Percentiles rank a stretch among this genome's conserved stretches.
Evolutionary conservation across 2,113 vertebrate genomes (phyloP).

Genomic region (Embiotoca jacksoni): DNA sequence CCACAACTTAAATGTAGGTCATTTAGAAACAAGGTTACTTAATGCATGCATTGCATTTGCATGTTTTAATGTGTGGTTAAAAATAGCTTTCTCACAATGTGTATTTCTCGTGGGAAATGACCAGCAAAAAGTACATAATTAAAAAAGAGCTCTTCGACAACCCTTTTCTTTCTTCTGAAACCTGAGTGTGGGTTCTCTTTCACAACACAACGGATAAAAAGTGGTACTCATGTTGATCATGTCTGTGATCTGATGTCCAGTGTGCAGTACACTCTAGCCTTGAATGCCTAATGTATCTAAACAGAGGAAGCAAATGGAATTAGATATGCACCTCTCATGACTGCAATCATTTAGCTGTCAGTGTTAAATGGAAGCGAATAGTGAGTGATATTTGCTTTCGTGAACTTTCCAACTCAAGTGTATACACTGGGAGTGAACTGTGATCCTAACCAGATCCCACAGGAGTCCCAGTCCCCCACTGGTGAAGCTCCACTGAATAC

Average conservation of each 20-base stretch:
- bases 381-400: constrained; percentile 73
- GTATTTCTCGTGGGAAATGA: constrained; percentile 18
- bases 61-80: constrained; percentile 24
- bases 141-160: background rate
- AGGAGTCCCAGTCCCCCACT: constrained; percentile 73
- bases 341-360: constrained; percentile 67
- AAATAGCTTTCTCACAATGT: constrained; percentile 9
- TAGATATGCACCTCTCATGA: constrained; percentile 45
- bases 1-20: constrained; percentile 11
- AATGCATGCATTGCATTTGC: constrained; percentile 8
- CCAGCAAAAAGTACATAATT: constrained; percentile 31
- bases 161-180: constrained; percentile 1
- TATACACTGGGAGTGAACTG: constrained; percentile 75
- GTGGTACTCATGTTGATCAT: background rate
- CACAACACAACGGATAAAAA: background rate
- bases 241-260: constrained; percentile 14
- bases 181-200: background rate
- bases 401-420: constrained; percentile 72
- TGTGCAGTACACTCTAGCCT: background rate
- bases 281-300: constrained; percentile 12
- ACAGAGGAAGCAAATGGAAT: constrained; percentile 14
- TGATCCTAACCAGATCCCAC: constrained; percentile 80
- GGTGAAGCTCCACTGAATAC: constrained; percentile 82
- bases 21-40: constrained; percentile 18
- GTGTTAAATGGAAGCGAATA: constrained; percentile 57